These are phyloP conservation scores for Cylas formicarius DNA, from an alignment of 1,140 invertebrate genomes.

Conservation along the genomic window DNA sequence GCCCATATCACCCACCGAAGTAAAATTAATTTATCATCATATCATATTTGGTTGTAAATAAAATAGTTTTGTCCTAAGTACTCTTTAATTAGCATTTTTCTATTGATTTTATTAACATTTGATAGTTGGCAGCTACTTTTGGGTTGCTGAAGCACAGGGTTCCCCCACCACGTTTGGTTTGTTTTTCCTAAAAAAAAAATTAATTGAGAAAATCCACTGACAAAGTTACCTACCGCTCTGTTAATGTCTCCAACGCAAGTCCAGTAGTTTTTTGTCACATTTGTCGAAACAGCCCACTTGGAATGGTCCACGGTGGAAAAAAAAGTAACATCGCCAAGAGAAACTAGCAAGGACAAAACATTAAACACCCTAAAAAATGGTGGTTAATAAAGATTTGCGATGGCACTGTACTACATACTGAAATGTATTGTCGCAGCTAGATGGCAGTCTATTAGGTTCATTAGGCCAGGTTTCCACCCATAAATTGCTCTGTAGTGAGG, in stretches of 20 bases:
- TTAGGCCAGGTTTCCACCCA: slow-evolving; percentile 85
- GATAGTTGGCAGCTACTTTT: slow-evolving; percentile 24
- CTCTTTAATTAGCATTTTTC: no score
- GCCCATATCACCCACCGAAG: no score
- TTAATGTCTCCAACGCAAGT: slow-evolving; percentile 91
- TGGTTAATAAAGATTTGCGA: slow-evolving; percentile 5
- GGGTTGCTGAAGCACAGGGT: slow-evolving; percentile 57
- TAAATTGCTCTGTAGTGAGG: slow-evolving; percentile 59
- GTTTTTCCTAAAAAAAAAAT: slow-evolving; percentile 52
- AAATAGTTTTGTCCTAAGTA: no score
- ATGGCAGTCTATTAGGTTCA: slow-evolving; percentile 63
- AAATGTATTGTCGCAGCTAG: slow-evolving; percentile 55
- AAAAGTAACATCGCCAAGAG: slow-evolving; percentile 53
- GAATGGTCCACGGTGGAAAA: slow-evolving; percentile 78
- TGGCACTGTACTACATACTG: slow-evolving; percentile 39
- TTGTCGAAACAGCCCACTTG: slow-evolving; percentile 77
- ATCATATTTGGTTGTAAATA: no score
- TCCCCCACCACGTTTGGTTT: slow-evolving; percentile 72
- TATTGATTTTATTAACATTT: slow-evolving; percentile 9
- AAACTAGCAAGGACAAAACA: slow-evolving; percentile 53
- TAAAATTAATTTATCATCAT: no score
- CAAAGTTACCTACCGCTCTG: slow-evolving; percentile 58
- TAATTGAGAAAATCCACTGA: not conserved
- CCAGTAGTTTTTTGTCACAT: slow-evolving; percentile 49
- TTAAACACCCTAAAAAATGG: slow-evolving; percentile 60